These are phyloP conservation scores for Tridacna gigas DNA, from an alignment of 2,888 invertebrate genomes.

Conservation along the genomic window DNA sequence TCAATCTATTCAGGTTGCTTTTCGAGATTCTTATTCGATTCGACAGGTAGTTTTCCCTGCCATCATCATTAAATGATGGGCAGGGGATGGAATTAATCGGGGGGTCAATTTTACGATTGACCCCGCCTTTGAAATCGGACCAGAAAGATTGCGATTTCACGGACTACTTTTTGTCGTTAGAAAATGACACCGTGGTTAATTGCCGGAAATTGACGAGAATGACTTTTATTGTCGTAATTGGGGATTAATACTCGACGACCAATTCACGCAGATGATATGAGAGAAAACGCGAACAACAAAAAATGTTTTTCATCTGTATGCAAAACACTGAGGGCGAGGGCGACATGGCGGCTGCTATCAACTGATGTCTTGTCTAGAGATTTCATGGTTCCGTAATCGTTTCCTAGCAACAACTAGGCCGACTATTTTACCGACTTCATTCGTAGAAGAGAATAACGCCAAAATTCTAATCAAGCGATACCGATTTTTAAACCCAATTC, in stretches of 20 bases:
- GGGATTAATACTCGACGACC: slow-evolving; percentile 25
- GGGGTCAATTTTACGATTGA: slow-evolving; percentile 33
- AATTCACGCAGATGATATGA: slow-evolving; percentile 1
- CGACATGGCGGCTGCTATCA: background rate
- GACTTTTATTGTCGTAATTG: slow-evolving; percentile 30
- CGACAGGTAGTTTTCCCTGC: slow-evolving; percentile 22
- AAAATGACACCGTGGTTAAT: slow-evolving; percentile 32
- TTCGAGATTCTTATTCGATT: slow-evolving; percentile 4
- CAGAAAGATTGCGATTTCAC: slow-evolving; percentile 25
- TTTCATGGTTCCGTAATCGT: background rate
- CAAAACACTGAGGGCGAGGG: background rate
- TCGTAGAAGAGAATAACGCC: too few relatives aligned
- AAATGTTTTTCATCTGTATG: slow-evolving; percentile 2
- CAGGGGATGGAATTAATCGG: slow-evolving; percentile 6
- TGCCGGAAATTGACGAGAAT: slow-evolving; percentile 40
- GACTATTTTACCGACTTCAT: too few relatives aligned
- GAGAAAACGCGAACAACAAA: background rate
- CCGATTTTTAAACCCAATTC: too few relatives aligned
- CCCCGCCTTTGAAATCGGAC: slow-evolving; percentile 21
- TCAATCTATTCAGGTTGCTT: background rate
- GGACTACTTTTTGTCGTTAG: slow-evolving; percentile 31
- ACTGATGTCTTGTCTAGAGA: background rate
- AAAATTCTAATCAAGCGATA: too few relatives aligned
- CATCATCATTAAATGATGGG: slow-evolving; percentile 23
- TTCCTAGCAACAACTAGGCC: background rate